These are phyloP conservation scores for Callocephalon fimbriatum DNA, from an alignment of 2,113 vertebrate species.

Conservation along the genomic window DNA sequence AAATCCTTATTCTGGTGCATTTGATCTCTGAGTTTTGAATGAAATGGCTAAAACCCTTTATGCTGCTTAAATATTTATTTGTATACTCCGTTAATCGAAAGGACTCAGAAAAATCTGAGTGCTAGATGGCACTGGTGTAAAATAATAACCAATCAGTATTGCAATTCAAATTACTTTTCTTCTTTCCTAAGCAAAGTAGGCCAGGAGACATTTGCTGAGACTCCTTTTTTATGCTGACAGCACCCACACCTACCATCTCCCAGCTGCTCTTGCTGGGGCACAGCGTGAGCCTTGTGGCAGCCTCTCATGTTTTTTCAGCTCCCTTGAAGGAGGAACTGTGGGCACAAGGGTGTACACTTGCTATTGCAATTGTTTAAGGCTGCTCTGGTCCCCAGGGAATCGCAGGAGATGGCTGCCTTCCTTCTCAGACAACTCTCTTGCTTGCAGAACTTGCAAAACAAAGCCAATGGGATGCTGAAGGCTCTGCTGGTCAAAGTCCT, in stretches of 20 bases:
- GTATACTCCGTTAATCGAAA: neutral
- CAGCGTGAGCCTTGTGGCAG: neutral
- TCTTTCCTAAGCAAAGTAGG: neutral
- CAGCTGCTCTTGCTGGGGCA: neutral
- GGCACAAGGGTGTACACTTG: neutral
- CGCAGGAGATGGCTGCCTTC: accelerated
- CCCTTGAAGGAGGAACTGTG: neutral
- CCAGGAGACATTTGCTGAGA: neutral
- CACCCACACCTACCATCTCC: accelerated
- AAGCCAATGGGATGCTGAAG: neutral
- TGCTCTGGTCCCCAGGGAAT: neutral
- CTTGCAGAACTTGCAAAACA: neutral
- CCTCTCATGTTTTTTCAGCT: accelerated
- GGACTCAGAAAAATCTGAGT: neutral
- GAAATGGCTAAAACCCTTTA: neutral
- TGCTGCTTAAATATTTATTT: neutral
- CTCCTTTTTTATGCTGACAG: accelerated
- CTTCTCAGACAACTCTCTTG: neutral
- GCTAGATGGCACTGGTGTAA: neutral
- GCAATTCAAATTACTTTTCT: neutral
- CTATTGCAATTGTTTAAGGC: neutral
- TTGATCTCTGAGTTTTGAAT: neutral
- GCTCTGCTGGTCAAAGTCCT: neutral
- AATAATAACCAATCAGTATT: neutral
- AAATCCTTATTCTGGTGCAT: neutral